Conservation (phyloP, 2,888 invertebrate genomes). For the Heliconius erato region DNA sequence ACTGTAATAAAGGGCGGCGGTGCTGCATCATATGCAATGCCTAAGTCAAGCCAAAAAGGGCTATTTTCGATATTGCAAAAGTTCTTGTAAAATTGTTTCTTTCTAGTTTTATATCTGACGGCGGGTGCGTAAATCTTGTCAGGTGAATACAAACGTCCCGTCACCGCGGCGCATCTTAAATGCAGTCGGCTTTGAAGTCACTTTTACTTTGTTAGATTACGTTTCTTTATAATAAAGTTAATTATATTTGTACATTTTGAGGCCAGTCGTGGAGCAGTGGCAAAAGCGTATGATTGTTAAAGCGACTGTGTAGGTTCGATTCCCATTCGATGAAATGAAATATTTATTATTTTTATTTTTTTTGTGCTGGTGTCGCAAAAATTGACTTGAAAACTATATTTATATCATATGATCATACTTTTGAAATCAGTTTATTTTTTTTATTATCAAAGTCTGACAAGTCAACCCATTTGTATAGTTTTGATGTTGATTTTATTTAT, state of each 20-base stretch:
- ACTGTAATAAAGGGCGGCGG: conserved; percentile 62
- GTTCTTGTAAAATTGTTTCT: conserved; percentile 56
- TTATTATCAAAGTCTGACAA: too few species aligned
- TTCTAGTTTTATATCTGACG: conserved; percentile 60
- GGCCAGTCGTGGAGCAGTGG: too few species aligned
- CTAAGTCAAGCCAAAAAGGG: conserved; percentile 51
- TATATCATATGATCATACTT: too few species aligned
- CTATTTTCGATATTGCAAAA: conserved; percentile 51
- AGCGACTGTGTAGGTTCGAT: too few species aligned
- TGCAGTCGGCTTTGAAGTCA: conserved; percentile 60
- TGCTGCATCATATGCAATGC: conserved; percentile 49
- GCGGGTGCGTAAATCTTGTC: conserved; percentile 70
- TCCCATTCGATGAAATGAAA: too few species aligned
- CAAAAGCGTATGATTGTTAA: too few species aligned
- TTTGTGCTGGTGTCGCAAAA: too few species aligned
- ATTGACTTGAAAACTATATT: too few species aligned
- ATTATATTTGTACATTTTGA: background rate
- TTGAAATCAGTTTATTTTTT: too few species aligned
- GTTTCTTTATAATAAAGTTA: conserved; percentile 12
- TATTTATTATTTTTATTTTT: too few species aligned
- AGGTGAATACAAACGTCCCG: conserved; percentile 68
- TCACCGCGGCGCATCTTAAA: conserved; percentile 64
- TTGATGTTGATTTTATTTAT: too few species aligned
- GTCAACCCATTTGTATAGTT: too few species aligned
- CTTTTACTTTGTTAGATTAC: conserved; percentile 57